Conservation (phyloP, 2,888 invertebrate species). For the Nemapogon koenigi region DNA sequence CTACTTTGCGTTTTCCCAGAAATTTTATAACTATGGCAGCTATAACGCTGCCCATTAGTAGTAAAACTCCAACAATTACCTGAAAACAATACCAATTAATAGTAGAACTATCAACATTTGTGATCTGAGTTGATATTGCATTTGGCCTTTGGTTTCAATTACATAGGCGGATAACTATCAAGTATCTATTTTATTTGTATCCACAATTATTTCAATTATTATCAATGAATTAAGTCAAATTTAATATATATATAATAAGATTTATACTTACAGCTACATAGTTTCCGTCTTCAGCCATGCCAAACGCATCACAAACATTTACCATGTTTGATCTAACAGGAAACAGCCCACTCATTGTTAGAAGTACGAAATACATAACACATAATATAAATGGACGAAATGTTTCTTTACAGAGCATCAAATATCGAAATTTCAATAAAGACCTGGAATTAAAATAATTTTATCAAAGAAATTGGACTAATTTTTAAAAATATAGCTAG, state of each 20-base stretch:
- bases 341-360: conserved; percentile 54
- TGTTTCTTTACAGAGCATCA: conserved; percentile 57
- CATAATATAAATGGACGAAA: conserved; percentile 50
- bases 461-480: background rate
- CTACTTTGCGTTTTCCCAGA: conserved; percentile 54
- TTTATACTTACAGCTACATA: conserved; percentile 40
- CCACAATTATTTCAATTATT: too few relatives aligned
- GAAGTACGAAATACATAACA: conserved; percentile 54
- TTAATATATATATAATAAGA: conserved; percentile 7
- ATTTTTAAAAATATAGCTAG: too few relatives aligned
- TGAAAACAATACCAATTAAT: conserved; percentile 24
- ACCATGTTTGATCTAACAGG: conserved; percentile 61
- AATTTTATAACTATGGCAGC: conserved; percentile 43
- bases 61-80: conserved; percentile 53
- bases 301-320: conserved; percentile 52
- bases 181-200: too few relatives aligned
- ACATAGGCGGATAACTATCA: too few relatives aligned
- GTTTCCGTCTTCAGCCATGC: conserved; percentile 43
- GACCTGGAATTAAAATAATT: conserved; percentile 24
- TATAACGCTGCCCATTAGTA: conserved; percentile 41
- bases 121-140: too few relatives aligned
- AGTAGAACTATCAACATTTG: background rate
- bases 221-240: too few relatives aligned
- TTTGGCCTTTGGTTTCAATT: too few relatives aligned
- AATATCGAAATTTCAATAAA: conserved; percentile 35